A percentile compares a stretch with the other conserved stretches of the same genome.
These are phyloP conservation scores for Halocynthia aurantium DNA, from an alignment of 23 tunicate species.

Conservation along the genomic window DNA sequence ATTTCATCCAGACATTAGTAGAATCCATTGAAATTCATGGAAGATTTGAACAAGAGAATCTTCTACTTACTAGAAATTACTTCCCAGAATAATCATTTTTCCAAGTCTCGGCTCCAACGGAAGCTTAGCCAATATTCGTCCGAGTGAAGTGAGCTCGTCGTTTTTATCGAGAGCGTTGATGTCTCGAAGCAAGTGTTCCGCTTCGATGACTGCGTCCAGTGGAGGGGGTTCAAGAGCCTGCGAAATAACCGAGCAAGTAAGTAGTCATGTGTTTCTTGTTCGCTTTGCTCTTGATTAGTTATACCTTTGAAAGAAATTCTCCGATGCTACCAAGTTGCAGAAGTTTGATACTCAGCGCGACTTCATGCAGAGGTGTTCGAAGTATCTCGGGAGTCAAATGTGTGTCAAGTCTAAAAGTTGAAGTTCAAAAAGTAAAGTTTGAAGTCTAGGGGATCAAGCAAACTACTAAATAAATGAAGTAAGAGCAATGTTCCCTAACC, in stretches of 20 bases:
- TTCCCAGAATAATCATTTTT: conserved; percentile 83
- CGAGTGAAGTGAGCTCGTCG: conserved; percentile 88
- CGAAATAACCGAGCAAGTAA: background rate
- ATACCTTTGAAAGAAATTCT: conserved; percentile 82
- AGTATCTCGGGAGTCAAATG: conserved; percentile 83
- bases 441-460: too few species aligned
- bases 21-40: too few species aligned
- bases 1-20: too few species aligned
- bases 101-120: conserved; percentile 91
- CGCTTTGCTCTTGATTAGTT: background rate
- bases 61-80: conserved; percentile 67
- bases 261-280: background rate
- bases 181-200: conserved; percentile 63
- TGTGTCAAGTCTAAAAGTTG: conserved; percentile 33
- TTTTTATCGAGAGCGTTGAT: conserved; percentile 87
- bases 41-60: background rate
- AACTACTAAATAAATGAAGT: too few species aligned
- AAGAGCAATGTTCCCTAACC: too few species aligned
- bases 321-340: conserved; percentile 75
- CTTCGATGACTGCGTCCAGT: conserved; percentile 89
- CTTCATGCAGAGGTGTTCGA: conserved; percentile 86
- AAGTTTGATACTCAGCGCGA: conserved; percentile 86
- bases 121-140: conserved; percentile 76
- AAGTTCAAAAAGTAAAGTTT: background rate
- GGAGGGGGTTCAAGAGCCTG: conserved; percentile 95